Evolutionary conservation across 2,113 vertebrate genomes (phyloP).

Genomic region (Brachionichthys hirsutus): DNA sequence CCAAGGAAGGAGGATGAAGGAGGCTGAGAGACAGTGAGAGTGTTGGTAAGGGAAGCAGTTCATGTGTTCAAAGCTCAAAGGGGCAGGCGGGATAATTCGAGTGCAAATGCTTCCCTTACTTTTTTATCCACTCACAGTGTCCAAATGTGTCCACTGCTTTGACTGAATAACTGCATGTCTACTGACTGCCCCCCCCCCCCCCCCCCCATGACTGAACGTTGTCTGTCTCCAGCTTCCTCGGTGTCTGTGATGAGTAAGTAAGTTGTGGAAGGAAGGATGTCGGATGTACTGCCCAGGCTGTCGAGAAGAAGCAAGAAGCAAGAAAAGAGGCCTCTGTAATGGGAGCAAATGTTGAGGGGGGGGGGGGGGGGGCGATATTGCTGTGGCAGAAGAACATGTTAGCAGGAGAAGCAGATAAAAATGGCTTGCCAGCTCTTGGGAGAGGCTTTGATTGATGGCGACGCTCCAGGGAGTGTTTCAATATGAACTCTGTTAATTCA

Average conservation of each 20-base stretch:
- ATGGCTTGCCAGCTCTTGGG: slow-evolving; percentile 53
- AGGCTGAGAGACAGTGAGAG: slow-evolving; percentile 15
- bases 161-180: slow-evolving; percentile 62
- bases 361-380: slow-evolving; percentile 55
- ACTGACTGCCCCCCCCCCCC: slow-evolving; percentile 53
- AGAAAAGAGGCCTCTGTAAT: slow-evolving; percentile 43
- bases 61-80: slow-evolving; percentile 56
- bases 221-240: slow-evolving; percentile 26
- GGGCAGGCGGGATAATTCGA: slow-evolving; percentile 68
- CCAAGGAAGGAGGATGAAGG: slow-evolving; percentile 25
- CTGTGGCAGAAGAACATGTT: slow-evolving; percentile 42
- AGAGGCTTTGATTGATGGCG: slow-evolving; percentile 69
- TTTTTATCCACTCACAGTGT: slow-evolving; percentile 14
- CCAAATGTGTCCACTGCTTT: slow-evolving; percentile 51
- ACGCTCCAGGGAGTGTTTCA: slow-evolving; percentile 65
- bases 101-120: slow-evolving; percentile 53
- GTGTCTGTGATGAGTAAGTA: slow-evolving; percentile 61
- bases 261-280: slow-evolving; percentile 45
- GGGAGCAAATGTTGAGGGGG: slow-evolving; percentile 57
- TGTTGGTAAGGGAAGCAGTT: neutral
- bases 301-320: slow-evolving; percentile 48
- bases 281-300: slow-evolving; percentile 52
- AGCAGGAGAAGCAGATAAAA: slow-evolving; percentile 38
- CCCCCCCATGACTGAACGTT: slow-evolving; percentile 40
- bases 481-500: slow-evolving; percentile 69